phyloP scores from a whole-genome alignment of 2,888 invertebrate species.

The Sialis lutaria region DNA sequence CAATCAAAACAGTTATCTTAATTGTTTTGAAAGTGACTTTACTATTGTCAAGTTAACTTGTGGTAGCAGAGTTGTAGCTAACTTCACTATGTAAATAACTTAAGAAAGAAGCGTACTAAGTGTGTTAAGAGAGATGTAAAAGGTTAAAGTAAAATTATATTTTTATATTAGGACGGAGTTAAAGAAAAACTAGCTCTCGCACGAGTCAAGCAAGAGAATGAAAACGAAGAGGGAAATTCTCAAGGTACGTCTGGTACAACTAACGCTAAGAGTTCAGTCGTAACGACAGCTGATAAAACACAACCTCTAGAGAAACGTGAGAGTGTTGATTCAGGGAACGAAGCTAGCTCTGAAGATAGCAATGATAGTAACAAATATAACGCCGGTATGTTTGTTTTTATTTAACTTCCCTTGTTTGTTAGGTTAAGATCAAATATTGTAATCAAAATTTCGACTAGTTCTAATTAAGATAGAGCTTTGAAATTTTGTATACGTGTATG shows the following conservation, averaged over 20 bases:
- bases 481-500: too few species aligned
- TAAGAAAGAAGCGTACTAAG: too few species aligned
- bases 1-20: too few species aligned
- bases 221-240: conserved; percentile 22
- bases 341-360: conserved; percentile 87
- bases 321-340: conserved; percentile 74
- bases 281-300: conserved; percentile 12
- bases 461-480: too few species aligned
- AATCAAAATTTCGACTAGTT: too few species aligned
- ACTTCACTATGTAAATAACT: too few species aligned
- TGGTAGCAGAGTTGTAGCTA: too few species aligned
- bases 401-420: too few species aligned
- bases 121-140: too few species aligned
- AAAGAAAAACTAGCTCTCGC: conserved; percentile 56
- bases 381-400: background rate
- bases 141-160: background rate
- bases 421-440: too few species aligned
- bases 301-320: conserved; percentile 38
- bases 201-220: conserved; percentile 32
- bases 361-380: conserved; percentile 65
- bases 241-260: conserved; percentile 14
- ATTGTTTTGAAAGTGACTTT: too few species aligned
- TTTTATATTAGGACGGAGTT: conserved; percentile 54
- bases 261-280: conserved; percentile 11
- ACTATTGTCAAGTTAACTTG: too few species aligned